These are phyloP conservation scores for Indri indri DNA, from an alignment of 2,113 vertebrate genomes.

Conservation along the genomic window DNA sequence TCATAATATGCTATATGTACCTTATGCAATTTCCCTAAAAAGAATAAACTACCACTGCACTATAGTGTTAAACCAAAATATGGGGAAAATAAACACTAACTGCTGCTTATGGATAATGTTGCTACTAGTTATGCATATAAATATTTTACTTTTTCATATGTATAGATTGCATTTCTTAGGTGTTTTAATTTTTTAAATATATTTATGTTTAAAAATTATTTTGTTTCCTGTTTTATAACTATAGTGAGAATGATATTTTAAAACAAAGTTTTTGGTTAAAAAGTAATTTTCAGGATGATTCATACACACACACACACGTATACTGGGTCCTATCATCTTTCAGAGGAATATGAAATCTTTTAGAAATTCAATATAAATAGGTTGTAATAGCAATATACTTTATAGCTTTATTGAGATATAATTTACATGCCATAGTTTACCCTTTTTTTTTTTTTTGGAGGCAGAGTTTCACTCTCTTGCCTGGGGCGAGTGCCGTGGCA, in stretches of 20 bases:
- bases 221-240: slow-evolving; percentile 70
- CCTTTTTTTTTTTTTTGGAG: too few species aligned
- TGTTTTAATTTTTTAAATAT: slow-evolving; percentile 84
- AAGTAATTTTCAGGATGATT: not conserved
- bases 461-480: too few species aligned
- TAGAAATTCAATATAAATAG: slow-evolving; percentile 24
- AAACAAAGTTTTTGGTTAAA: slow-evolving; percentile 61
- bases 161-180: slow-evolving; percentile 82
- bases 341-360: slow-evolving; percentile 22
- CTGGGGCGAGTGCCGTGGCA: too few species aligned
- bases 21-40: slow-evolving; percentile 66
- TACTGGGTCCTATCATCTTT: not conserved
- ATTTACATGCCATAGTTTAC: not conserved
- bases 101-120: slow-evolving; percentile 80
- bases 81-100: slow-evolving; percentile 54
- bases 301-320: not conserved
- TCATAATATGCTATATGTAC: slow-evolving; percentile 48
- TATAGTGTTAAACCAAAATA: slow-evolving; percentile 74
- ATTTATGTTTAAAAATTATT: slow-evolving; percentile 79
- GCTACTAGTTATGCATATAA: slow-evolving; percentile 75
- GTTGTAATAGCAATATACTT: not conserved
- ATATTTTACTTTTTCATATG: slow-evolving; percentile 77
- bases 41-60: slow-evolving; percentile 71
- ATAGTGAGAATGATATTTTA: slow-evolving; percentile 66
- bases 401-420: not conserved